phyloP scores from a whole-genome alignment of 2,888 invertebrate genomes.

The Drosophila atripex region DNA sequence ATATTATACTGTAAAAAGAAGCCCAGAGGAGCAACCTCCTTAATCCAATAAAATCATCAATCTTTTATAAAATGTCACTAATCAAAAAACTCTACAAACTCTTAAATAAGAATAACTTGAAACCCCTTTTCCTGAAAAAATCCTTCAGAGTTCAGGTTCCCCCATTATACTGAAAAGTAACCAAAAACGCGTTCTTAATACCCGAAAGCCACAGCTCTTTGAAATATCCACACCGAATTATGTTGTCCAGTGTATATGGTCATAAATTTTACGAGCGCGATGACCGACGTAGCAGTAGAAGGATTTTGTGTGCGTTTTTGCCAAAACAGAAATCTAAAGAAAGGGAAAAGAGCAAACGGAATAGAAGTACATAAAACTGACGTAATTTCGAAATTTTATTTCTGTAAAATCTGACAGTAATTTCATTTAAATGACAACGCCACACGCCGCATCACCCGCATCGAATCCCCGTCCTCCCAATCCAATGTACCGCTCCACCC shows the following conservation, averaged over 20 bases:
- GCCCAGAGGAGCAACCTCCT: too few relatives aligned
- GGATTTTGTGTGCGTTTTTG: slow-evolving; percentile 19
- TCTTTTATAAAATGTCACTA: too few relatives aligned
- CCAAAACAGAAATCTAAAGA: slow-evolving; percentile 42
- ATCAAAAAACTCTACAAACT: too few relatives aligned
- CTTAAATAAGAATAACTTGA: neutral
- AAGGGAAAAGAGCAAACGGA: neutral
- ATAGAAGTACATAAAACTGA: slow-evolving; percentile 69
- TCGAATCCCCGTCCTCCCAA: neutral
- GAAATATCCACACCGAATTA: slow-evolving; percentile 62
- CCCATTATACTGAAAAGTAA: neutral
- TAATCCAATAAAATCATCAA: too few relatives aligned
- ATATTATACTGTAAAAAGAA: too few relatives aligned
- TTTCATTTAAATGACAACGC: slow-evolving; percentile 76
- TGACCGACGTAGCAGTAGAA: slow-evolving; percentile 5
- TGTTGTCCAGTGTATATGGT: slow-evolving; percentile 66
- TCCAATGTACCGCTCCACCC: slow-evolving; percentile 7
- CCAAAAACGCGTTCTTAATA: slow-evolving; percentile 7
- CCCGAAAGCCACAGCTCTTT: slow-evolving; percentile 19
- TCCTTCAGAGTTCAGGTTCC: neutral
- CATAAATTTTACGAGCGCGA: slow-evolving; percentile 66
- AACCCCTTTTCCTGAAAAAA: neutral
- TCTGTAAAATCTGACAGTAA: slow-evolving; percentile 76
- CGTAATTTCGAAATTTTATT: slow-evolving; percentile 74
- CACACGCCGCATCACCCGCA: slow-evolving; percentile 33